A percentile compares a stretch with the other conserved stretches of the same genome.
These are phyloP conservation scores for Terebella lapidaria DNA, from an alignment of 2,888 invertebrate genomes.

Conservation along the genomic window DNA sequence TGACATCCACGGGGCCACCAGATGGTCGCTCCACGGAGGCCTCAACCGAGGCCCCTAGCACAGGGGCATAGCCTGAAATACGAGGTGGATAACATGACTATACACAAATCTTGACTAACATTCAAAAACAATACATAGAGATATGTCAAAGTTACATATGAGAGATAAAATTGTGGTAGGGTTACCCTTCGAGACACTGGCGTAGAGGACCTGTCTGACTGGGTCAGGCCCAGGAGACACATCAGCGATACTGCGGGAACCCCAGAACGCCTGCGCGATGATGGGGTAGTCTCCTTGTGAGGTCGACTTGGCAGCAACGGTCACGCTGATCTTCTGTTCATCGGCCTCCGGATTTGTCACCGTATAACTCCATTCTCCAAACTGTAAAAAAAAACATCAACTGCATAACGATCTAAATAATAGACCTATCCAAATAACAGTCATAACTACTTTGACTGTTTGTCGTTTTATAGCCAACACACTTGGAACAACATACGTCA, in stretches of 20 bases:
- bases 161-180: too few relatives aligned
- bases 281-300: conserved; percentile 8
- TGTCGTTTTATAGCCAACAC: too few relatives aligned
- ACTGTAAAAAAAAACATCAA: too few relatives aligned
- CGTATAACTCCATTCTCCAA: conserved; percentile 9
- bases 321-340: conserved; percentile 3
- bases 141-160: too few relatives aligned
- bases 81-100: background rate
- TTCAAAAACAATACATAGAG: too few relatives aligned
- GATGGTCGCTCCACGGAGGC: conserved; percentile 10
- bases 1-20: background rate
- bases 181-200: conserved; percentile 15
- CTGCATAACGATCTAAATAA: too few relatives aligned
- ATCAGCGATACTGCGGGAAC: background rate
- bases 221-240: background rate
- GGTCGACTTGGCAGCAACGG: conserved; percentile 6
- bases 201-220: conserved; percentile 10
- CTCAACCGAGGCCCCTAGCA: conserved; percentile 8
- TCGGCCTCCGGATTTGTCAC: background rate
- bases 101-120: background rate
- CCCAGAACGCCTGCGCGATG: conserved; percentile 14
- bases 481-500: too few relatives aligned
- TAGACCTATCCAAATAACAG: too few relatives aligned
- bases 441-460: too few relatives aligned
- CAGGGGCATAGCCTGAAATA: conserved; percentile 9